Evolutionary conservation across 2,888 invertebrate genomes (phyloP).

Genomic region (Cryptus armator): DNA sequence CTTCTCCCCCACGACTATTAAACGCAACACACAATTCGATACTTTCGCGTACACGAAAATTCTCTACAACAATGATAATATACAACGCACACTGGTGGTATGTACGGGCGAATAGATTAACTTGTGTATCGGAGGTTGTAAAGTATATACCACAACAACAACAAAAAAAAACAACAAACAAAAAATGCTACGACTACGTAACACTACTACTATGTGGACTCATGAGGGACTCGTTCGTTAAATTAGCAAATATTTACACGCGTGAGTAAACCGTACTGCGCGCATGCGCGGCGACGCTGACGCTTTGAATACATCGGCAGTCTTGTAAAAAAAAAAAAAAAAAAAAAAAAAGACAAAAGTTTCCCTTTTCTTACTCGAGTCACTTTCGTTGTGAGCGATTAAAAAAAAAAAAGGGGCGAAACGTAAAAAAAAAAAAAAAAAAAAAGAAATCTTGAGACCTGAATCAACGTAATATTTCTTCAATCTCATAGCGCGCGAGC

Average conservation of each 20-base stretch:
- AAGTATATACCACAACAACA: neutral
- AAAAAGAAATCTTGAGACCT: slow-evolving; percentile 40
- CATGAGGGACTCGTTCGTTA: slow-evolving; percentile 45
- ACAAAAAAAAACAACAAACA: neutral
- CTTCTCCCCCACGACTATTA: neutral
- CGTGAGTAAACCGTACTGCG: neutral
- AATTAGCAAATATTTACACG: slow-evolving; percentile 56
- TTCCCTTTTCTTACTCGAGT: neutral
- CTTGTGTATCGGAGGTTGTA: slow-evolving; percentile 4
- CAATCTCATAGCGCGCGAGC: neutral
- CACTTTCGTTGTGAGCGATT: neutral
- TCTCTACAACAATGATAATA: slow-evolving; percentile 1
- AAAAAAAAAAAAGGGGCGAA: neutral
- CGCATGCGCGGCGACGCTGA: neutral
- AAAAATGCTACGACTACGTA: neutral
- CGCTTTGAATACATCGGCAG: neutral
- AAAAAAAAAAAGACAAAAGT: neutral
- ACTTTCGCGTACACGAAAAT: slow-evolving; percentile 11
- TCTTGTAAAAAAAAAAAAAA: neutral
- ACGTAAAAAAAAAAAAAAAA: slow-evolving; percentile 7
- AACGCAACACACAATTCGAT: neutral
- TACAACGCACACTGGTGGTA: slow-evolving; percentile 7
- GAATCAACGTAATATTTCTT: slow-evolving; percentile 19
- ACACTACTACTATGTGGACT: slow-evolving; percentile 38
- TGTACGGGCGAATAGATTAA: neutral